These are phyloP conservation scores for Pardalotus punctatus DNA, from an alignment of 2,113 vertebrate species.

Conservation along the genomic window DNA sequence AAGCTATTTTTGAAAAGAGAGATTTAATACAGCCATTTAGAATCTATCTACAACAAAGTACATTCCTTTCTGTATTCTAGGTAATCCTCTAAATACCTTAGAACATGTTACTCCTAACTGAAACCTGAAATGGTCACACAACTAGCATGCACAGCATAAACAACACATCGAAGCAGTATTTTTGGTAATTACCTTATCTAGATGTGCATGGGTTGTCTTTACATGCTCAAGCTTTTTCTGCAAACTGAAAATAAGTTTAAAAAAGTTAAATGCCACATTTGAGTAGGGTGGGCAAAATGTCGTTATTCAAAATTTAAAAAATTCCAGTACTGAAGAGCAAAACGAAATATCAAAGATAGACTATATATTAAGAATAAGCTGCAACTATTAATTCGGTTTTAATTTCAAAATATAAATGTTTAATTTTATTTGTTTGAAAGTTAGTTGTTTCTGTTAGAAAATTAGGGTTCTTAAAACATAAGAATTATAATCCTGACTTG, in stretches of 20 bases:
- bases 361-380: not conserved
- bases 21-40: not conserved
- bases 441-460: not conserved
- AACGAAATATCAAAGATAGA: not conserved
- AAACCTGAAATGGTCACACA: not conserved
- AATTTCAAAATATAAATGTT: not conserved
- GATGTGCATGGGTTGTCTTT: slow-evolving; percentile 79
- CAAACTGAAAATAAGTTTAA: slow-evolving; percentile 76
- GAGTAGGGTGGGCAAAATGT: not conserved
- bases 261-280: not conserved
- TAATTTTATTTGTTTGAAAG: not conserved
- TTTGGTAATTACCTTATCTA: slow-evolving; percentile 87
- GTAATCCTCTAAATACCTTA: not conserved
- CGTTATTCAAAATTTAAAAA: not conserved
- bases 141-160: not conserved
- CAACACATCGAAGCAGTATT: not conserved
- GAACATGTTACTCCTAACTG: not conserved
- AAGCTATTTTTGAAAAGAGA: not conserved
- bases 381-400: not conserved
- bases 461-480: not conserved
- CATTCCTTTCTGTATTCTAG: not conserved
- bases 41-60: not conserved
- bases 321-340: not conserved
- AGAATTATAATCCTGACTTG: not conserved
- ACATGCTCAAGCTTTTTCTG: slow-evolving; percentile 82